Evolutionary conservation across 2,888 invertebrate species (phyloP).

Genomic region (Rhagonycha fulva): DNA sequence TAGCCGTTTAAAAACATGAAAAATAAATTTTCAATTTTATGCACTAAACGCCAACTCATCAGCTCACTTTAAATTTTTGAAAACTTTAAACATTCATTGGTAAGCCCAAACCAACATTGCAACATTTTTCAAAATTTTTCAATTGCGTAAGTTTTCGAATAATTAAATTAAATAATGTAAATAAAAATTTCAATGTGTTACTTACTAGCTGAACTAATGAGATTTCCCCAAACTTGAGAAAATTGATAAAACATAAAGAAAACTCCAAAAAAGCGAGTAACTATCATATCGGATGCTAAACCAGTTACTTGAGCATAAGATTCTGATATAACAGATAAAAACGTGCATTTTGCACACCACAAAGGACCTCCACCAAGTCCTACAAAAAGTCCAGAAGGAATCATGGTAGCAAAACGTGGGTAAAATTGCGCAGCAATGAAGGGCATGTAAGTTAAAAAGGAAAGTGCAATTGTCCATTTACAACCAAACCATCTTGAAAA

Average conservation of each 20-base stretch:
- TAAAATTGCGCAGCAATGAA: slow-evolving; percentile 91
- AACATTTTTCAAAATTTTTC: too few relatives aligned
- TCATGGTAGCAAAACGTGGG: slow-evolving; percentile 81
- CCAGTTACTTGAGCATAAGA: slow-evolving; percentile 77
- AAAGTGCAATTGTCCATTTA: slow-evolving; percentile 85
- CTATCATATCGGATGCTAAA: slow-evolving; percentile 73
- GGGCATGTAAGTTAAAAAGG: slow-evolving; percentile 88
- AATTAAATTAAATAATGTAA: too few relatives aligned
- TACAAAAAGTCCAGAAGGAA: slow-evolving; percentile 81
- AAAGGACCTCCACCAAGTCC: slow-evolving; percentile 90
- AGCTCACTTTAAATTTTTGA: too few relatives aligned
- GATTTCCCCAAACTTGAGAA: slow-evolving; percentile 94
- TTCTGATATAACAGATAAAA: slow-evolving; percentile 81
- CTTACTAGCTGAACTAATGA: slow-evolving; percentile 83
- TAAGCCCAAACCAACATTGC: too few relatives aligned
- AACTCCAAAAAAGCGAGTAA: slow-evolving; percentile 90
- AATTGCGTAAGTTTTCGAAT: too few relatives aligned
- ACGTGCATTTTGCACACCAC: slow-evolving; percentile 96
- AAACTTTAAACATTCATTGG: too few relatives aligned
- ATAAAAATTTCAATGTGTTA: not conserved
- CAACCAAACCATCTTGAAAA: slow-evolving; percentile 80
- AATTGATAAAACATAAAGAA: slow-evolving; percentile 97
- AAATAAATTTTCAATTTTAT: too few relatives aligned
- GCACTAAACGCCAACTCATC: too few relatives aligned
- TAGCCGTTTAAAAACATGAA: too few relatives aligned